Base-by-base conservation (phyloP, 2,888 invertebrate species). In the Barypeithes pellucidus region DNA sequence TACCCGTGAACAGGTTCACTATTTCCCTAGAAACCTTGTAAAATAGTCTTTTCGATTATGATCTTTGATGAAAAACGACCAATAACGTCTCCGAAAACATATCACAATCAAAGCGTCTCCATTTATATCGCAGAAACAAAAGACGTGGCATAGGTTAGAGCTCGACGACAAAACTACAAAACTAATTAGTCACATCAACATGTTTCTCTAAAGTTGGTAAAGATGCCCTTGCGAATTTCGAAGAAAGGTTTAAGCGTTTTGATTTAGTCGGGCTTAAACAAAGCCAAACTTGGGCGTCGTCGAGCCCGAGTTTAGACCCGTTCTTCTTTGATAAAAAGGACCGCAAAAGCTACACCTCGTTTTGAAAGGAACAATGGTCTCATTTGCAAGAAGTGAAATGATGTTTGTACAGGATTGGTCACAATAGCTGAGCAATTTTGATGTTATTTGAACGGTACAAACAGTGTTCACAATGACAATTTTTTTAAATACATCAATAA, bases 201-300 rank as follows among this genome's bases (percentile, higher is more conserved):
- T 47, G 47, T 47, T 47, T 11, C 47, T 20, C 47, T 47, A 11
- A 47, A 47, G 20, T 47, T 47, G 47, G 11, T 20, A 18, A 20
- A 47, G 18, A 47, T 20, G 47, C 5, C 47, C 18, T 47, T 20
- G 8, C 11, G 20, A 47, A 47, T 20, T 47, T 20, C 20, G 11
- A 20, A 47, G 47, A 18, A 43, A 43, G 7, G 43, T 16, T n/a
- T 16, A 7, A 20, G 11, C 47, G 18, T 20, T 47, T 20, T 20
- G 47, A 20, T 47, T 47, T 47, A 47, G 47, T 20, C 18, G 12
- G 18, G 47, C 20, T 20, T 20, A 47, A 47, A 47, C 47, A 47
- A 47, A 47, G 47, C 20, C 47, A 18, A 12, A 20, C 47, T 47
- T 47, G 47, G 12, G 12, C 11, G 20, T 47, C 20, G 47, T 20